Evolutionary conservation across 2,797 vertebrate species (phyloP).

Genomic region (Halcyon smyrnensis): DNA sequence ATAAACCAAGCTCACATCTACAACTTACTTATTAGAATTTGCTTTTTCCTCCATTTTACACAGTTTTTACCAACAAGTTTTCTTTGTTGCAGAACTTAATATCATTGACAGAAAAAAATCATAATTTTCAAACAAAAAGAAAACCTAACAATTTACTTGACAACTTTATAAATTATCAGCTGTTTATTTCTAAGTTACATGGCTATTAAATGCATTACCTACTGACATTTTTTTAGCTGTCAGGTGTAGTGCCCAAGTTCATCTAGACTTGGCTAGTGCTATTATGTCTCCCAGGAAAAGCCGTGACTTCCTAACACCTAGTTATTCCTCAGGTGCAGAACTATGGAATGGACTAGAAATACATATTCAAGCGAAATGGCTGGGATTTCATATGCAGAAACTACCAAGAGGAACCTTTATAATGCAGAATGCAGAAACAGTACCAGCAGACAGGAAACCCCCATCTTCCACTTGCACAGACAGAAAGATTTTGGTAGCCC

Average conservation of each 20-base stretch:
- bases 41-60: not conserved
- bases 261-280: not conserved
- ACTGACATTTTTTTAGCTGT: not conserved
- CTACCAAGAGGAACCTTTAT: not conserved
- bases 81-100: not conserved
- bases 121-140: not conserved
- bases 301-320: not conserved
- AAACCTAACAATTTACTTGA: not conserved
- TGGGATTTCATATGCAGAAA: not conserved
- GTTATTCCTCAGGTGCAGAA: not conserved
- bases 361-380: not conserved
- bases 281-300: not conserved
- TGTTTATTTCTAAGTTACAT: not conserved
- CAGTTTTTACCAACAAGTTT: not conserved
- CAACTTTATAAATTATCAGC: not conserved
- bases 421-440: not conserved
- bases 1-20: not conserved
- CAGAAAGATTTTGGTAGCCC: not conserved
- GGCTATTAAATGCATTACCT: not conserved
- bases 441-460: not conserved
- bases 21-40: not conserved
- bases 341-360: not conserved
- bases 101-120: not conserved
- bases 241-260: not conserved
- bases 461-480: not conserved